Conservation (phyloP, 2,113 vertebrate species). For the Campylorhamphus procurvoides region DNA sequence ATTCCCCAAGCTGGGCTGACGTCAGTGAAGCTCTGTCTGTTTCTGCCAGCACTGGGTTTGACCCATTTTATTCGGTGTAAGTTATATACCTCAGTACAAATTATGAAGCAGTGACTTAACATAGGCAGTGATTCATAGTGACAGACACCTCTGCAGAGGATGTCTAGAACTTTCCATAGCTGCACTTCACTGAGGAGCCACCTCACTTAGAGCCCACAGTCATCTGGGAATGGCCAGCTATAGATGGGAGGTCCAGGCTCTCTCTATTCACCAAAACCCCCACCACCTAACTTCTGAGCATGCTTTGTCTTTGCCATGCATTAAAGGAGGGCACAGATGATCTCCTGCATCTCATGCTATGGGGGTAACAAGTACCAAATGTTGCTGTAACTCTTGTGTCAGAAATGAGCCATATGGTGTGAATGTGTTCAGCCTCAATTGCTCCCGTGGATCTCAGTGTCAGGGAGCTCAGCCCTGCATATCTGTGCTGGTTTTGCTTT, state of each 20-base stretch:
- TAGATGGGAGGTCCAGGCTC: neutral
- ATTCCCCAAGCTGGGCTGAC: neutral
- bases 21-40: neutral
- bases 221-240: neutral
- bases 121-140: constrained; percentile 36
- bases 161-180: constrained; percentile 17
- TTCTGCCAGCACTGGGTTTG: neutral
- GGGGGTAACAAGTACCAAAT: constrained; percentile 25
- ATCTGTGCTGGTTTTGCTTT: neutral
- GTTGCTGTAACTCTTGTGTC: constrained; percentile 9
- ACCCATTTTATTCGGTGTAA: constrained; percentile 32
- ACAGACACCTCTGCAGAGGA: constrained; percentile 25
- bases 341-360: neutral
- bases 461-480: neutral
- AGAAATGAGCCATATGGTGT: neutral
- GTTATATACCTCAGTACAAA: constrained; percentile 2
- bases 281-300: neutral
- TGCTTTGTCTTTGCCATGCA: neutral
- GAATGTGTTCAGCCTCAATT: neutral
- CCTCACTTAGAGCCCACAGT: neutral
- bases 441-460: neutral
- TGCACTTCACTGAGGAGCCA: neutral
- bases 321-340: constrained; percentile 44
- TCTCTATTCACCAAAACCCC: neutral
- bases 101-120: constrained; percentile 39